Evolutionary conservation across 1,140 invertebrate species (phyloP), one percentile per base, ranked within the genome.

Genomic region (Andricus grossulariae): DNA sequence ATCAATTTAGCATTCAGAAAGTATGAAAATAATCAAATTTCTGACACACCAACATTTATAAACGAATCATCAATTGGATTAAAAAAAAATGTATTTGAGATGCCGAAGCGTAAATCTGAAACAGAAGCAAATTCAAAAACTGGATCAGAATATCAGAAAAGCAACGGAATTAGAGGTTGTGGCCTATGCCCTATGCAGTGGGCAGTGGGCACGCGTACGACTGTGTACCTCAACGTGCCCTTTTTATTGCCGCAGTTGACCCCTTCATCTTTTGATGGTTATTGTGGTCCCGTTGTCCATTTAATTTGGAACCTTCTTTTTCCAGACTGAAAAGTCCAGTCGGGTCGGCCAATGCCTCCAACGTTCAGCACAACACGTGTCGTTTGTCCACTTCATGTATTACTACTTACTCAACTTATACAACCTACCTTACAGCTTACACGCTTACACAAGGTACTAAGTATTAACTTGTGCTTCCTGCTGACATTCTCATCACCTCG

Each of bases 191-290:
- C 76, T 54, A 49, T 16, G 66, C 39, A 45, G 8, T 45, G 39
- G 6, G 39, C 39, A 45, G 8, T 45, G 71, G 77, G 72, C 80
- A 78, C 80, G 75, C 74, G 77, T 54, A 54, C 16, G 66, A 54
- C 39, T 21, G 19, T 72, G 54, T 72, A 54, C 10, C 16, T 32
- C 32, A 15, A 19, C 54, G 75, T 60, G 51, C 77, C 80, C 66
- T 74, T 80, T 76, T 75, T 54, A 55, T 54, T 71, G 52, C 5
- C 72, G 71, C 74, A 74, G 74, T 76, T 81, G 80, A 81, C 80
- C 77, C 74, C 50, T 75, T 72, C 25, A 73, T 71, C 52, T 66
- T 50, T 72, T 50, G 32, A 75, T 71, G 60, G 74, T 71, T 72
- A 73, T 32, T 72, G 75, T 79, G 77, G 76, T 79, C 70, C 54